Evolutionary conservation across 2,888 invertebrate species (phyloP).

Genomic region (Oscheius sp.): DNA sequence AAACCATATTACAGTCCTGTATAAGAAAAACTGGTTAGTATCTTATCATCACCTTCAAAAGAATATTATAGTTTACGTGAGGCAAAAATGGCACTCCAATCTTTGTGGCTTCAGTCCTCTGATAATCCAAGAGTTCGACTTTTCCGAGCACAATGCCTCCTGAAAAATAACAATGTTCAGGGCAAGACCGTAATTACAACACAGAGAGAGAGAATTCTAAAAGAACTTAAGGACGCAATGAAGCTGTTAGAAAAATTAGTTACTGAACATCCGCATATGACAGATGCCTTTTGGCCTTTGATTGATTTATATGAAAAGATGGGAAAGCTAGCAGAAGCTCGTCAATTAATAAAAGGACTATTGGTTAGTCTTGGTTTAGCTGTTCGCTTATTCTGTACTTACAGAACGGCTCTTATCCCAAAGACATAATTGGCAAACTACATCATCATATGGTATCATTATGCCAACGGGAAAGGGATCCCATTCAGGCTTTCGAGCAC

Average conservation of each 20-base stretch:
- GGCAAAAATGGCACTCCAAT: neutral
- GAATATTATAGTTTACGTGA: slow-evolving; percentile 12
- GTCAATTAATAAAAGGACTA: slow-evolving; percentile 1
- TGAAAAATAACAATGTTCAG: neutral
- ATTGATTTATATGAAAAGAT: slow-evolving; percentile 9
- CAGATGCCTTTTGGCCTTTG: neutral
- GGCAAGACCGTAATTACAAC: neutral
- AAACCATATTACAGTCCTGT: neutral
- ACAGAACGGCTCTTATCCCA: neutral
- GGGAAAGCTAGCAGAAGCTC: neutral
- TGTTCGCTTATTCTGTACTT: neutral
- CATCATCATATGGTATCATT: slow-evolving; percentile 22
- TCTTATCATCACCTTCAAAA: neutral
- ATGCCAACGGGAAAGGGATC: neutral
- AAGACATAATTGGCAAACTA: slow-evolving; percentile 2
- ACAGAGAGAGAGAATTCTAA: neutral
- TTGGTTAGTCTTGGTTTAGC: no score
- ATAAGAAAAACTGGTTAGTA: neutral
- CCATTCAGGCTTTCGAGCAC: slow-evolving; percentile 6
- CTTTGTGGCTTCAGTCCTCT: no score
- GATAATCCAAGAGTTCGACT: neutral
- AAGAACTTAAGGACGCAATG: slow-evolving; percentile 10
- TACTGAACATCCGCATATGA: neutral
- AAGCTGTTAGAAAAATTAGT: slow-evolving; percentile 4
- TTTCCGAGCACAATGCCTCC: neutral